Base-by-base conservation (phyloP, 2,888 invertebrate species). In the Lasioglossum lativentre region DNA sequence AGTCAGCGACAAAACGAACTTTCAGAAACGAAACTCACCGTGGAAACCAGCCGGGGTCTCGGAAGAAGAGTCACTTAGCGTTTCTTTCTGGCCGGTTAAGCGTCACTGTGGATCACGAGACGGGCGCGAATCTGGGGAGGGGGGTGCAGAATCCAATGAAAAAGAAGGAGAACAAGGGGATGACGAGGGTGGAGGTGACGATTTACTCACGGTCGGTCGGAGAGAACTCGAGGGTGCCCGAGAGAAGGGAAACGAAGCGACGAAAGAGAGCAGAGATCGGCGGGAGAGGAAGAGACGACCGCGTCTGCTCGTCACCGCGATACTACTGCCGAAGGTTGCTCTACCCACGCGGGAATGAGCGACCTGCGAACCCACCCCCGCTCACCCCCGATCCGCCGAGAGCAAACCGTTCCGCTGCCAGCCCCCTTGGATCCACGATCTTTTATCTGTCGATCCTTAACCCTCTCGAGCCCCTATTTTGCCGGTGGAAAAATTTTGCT, bases 251-350 rank as follows among this genome's bases (percentile, higher is more conserved):
- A 76, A 73, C 75, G 63, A 79, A 45, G 42, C 73, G 71, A 42
- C 30, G 6, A 66, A 73, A 52, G 23, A 52, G 59, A 82, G 59
- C 40, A 42, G 80, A 71, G 70, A 75, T 70, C 66, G 70, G 76
- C 73, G 78, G 81, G 59, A 40, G 70, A 34, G 56, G 70, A 77
- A 73, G 71, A 80, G 87, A 74, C 82, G 90, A 90, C 93, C 92
- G 92, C 90, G 86, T 89, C 89, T 90, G 87, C 86, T 90, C 92
- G 89, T 88, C 90, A 93, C 91, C 91, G 92, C 92, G 91, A 90
- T 89, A 91, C 91, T 91, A 93, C 93, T 93, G 93, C 86, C 91
- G 91, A 84, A 84, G 84, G 85, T 82, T 84, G 80, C 78, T 87
- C 90, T 90, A 90, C 89, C 88, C 90, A 90, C 92, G 92, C 92